phyloP scores from a whole-genome alignment of 2,888 invertebrate genomes.

The Idaea straminata region DNA sequence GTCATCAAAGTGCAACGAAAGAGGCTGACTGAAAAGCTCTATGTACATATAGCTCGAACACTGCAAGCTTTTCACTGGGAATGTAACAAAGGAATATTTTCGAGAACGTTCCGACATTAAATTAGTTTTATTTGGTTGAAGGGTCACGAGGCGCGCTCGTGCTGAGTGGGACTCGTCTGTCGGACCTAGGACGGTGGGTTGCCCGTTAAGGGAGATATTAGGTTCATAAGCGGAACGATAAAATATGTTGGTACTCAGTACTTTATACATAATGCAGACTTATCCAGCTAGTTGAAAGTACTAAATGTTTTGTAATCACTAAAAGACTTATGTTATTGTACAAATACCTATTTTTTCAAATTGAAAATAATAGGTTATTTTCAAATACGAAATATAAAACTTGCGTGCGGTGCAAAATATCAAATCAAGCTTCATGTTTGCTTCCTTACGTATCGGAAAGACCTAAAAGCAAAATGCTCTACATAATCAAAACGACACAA shows the following conservation, averaged over 20 bases:
- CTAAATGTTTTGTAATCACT: too few relatives aligned
- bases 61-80: neutral
- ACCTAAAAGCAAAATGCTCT: too few relatives aligned
- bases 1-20: neutral
- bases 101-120: neutral
- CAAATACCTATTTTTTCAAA: too few relatives aligned
- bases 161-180: neutral
- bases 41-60: neutral
- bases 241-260: neutral
- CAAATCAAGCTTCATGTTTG: too few relatives aligned
- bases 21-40: neutral
- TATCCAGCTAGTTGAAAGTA: neutral
- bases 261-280: neutral
- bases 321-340: too few relatives aligned
- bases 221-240: neutral
- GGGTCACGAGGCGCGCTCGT: neutral
- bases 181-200: neutral
- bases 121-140: neutral
- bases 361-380: too few relatives aligned
- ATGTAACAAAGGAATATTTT: conserved; percentile 1
- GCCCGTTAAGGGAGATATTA: neutral
- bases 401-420: too few relatives aligned
- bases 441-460: too few relatives aligned
- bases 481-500: too few relatives aligned
- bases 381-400: too few relatives aligned